Percentiles rank a stretch among this genome's conserved stretches.
These are phyloP conservation scores for Nymphalis c-album DNA, from an alignment of 2,888 invertebrate species.

Conservation along the genomic window DNA sequence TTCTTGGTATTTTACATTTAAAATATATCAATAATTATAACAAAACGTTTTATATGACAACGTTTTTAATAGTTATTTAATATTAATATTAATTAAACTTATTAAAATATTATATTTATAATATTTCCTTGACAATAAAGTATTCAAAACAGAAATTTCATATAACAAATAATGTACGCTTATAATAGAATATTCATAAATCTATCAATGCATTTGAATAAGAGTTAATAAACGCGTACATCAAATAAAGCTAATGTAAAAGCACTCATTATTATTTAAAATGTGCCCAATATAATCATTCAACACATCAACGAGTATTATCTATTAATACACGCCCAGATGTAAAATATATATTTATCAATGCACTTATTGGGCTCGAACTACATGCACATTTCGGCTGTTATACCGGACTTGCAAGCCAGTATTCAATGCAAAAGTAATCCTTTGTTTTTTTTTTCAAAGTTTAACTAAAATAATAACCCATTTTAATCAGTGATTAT, in stretches of 20 bases:
- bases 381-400: no score
- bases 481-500: no score
- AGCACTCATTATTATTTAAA: neutral
- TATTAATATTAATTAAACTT: neutral
- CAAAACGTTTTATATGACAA: neutral
- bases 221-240: neutral
- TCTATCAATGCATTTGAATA: neutral
- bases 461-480: no score
- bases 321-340: neutral
- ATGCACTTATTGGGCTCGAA: neutral
- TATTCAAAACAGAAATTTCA: neutral
- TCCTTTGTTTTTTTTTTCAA: no score
- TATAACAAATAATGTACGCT: neutral
- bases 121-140: neutral
- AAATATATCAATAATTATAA: no score
- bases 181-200: neutral
- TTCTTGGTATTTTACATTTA: no score
- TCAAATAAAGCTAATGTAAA: neutral
- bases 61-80: neutral
- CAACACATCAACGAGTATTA: neutral
- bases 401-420: no score
- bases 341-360: slow-evolving; percentile 1
- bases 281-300: neutral
- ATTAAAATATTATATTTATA: neutral
- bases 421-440: no score